Conservation (phyloP, 1,140 invertebrate genomes). For the Neuroterus valhalla region DNA sequence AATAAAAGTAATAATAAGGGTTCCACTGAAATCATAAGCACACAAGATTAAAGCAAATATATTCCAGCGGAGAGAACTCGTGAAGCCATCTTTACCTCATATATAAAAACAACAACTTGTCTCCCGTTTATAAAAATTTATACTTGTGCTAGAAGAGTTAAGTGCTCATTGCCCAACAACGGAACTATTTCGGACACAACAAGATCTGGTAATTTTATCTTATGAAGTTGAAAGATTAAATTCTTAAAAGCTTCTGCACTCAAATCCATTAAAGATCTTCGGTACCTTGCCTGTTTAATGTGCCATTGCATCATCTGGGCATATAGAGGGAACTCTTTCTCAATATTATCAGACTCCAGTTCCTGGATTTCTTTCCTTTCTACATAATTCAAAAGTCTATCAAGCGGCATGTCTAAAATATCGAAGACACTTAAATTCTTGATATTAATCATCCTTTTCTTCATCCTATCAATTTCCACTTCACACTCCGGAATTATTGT, state of each 20-base stretch:
- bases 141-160: background rate
- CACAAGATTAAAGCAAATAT: too few relatives aligned
- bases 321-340: background rate
- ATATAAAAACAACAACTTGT: too few relatives aligned
- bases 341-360: background rate
- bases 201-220: background rate
- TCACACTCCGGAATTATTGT: background rate
- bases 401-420: too few relatives aligned
- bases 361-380: background rate
- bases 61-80: too few relatives aligned
- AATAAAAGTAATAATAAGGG: too few relatives aligned
- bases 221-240: background rate
- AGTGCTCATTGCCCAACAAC: background rate
- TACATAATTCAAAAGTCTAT: too few relatives aligned
- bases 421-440: too few relatives aligned
- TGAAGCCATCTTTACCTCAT: too few relatives aligned
- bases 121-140: too few relatives aligned
- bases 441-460: too few relatives aligned
- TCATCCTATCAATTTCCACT: background rate
- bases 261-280: background rate
- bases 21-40: too few relatives aligned
- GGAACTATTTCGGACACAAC: background rate
- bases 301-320: background rate
- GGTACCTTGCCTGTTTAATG: background rate
- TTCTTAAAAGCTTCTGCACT: background rate